Base-by-base conservation (phyloP, 2,113 vertebrate species). In the Neodontobutis hainanensis region DNA sequence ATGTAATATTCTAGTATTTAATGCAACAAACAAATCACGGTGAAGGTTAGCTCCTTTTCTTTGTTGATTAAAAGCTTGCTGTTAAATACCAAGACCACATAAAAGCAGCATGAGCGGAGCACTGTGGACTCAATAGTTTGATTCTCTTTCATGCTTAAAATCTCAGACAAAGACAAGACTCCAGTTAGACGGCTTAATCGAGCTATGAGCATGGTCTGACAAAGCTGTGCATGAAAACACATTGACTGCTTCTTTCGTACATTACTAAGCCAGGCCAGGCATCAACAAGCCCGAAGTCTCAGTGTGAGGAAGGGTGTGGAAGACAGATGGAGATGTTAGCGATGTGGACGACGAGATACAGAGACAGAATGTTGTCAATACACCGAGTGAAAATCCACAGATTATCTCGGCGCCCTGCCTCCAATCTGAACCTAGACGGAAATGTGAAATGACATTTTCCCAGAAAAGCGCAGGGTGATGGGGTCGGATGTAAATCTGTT, bases 261-360 rank as follows among this genome's bases (percentile, higher is more conserved):
- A 68, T 57, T 68, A 65, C 75, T 61, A 71, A 85, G 75, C 79
- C 82, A 70, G 69, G 63, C 70, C 80, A 50, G 75, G 82, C 40
- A 62, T 80, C 82, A 85, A 27, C 78, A 71, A 78, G 81, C 79
- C 82, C 82, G 79, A 83, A 89, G 86, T 88, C 87, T 81, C 72
- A 63, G 73, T 46, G 64, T 60, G 81, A 62, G 55, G 66, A 62
- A 8, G 57, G 40, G 8, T 36, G 36, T 36, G n/a, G 38, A 38
- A 44, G 27, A 8, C 8, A 8, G 62, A 55, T 6, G 57, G 4
- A 19, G 68, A 61, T 36, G 10, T 35, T 12, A 44, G 59, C 53
- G 46, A 52, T 66, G 58, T 16, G 8, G 66, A 36, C 2, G 15
- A 48, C 14, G 70, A 62, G 72, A 76, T 55, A 38, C 5, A 34